Percentiles rank a stretch among this genome's conserved stretches.
Evolutionary conservation across 2,797 vertebrate species (phyloP).

Genomic region (Pipistrellus kuhlii): DNA sequence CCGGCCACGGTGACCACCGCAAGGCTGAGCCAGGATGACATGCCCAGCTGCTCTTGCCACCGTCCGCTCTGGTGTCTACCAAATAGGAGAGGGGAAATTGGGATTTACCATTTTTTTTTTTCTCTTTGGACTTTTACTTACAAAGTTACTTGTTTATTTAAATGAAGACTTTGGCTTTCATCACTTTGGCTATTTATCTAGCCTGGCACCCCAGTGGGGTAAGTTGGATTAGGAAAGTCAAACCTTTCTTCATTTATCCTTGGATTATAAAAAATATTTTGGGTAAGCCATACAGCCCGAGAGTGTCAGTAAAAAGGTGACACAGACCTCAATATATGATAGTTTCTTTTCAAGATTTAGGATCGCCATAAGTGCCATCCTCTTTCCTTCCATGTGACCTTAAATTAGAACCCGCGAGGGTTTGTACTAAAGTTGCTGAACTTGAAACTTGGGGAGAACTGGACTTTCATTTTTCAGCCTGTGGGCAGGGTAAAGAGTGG

Average conservation of each 20-base stretch:
- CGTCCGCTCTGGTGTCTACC: neutral
- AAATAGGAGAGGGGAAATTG: neutral
- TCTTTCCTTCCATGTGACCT: neutral
- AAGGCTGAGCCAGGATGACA: neutral
- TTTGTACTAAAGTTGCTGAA: neutral
- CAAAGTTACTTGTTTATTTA: neutral
- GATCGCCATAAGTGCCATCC: neutral
- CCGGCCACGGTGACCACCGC: neutral
- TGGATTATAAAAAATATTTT: neutral
- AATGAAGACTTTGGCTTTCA: slow-evolving; percentile 30
- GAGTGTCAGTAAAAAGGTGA: neutral
- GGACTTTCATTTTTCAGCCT: slow-evolving; percentile 20
- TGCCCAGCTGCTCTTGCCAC: neutral
- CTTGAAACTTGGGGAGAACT: neutral
- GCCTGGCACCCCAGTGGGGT: neutral
- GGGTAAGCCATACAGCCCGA: neutral
- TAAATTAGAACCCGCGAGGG: neutral
- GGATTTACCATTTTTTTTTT: neutral
- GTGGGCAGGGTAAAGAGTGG: neutral
- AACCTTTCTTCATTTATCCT: slow-evolving; percentile 6
- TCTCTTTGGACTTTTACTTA: slow-evolving; percentile 40
- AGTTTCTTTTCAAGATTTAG: neutral
- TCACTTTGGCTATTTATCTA: neutral
- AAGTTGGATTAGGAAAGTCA: neutral
- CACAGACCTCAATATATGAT: neutral